Conservation (phyloP, 2,888 invertebrate genomes). For the Trachelus tabidus region DNA sequence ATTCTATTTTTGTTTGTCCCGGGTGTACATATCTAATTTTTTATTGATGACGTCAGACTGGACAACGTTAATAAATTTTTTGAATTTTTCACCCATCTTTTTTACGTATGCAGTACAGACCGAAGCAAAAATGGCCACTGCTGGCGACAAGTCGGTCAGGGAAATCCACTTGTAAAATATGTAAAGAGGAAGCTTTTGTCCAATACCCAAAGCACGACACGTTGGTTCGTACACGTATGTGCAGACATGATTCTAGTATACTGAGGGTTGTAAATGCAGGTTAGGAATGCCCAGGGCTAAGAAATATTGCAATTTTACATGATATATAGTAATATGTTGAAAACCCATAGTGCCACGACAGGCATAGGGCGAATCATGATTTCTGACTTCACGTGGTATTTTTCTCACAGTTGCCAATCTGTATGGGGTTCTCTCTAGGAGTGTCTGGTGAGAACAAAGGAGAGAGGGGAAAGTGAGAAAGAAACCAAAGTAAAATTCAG, state of each 20-base stretch:
- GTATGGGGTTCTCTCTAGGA: not conserved
- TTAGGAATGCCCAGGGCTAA: not conserved
- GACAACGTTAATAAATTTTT: not conserved
- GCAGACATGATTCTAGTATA: not conserved
- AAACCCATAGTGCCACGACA: conserved; percentile 19
- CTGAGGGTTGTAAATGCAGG: not conserved
- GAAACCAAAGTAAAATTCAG: not conserved
- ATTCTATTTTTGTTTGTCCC: not conserved
- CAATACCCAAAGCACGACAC: not conserved
- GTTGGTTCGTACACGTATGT: not conserved
- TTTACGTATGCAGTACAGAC: not conserved
- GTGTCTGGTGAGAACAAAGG: not conserved
- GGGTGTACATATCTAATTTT: not conserved
- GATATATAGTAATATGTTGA: conserved; percentile 34
- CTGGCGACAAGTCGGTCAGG: not conserved
- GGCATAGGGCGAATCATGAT: conserved; percentile 33
- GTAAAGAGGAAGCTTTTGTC: not conserved
- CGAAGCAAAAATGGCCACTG: not conserved
- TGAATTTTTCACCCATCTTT: not conserved
- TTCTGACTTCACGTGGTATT: conserved; percentile 49
- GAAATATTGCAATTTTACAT: conserved; percentile 9
- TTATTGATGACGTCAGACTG: no score
- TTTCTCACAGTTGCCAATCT: conserved; percentile 44
- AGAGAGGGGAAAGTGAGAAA: not conserved
- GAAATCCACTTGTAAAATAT: not conserved